These are phyloP conservation scores for Thunnus maccoyii DNA, from an alignment of 2,113 vertebrate species.

Conservation along the genomic window DNA sequence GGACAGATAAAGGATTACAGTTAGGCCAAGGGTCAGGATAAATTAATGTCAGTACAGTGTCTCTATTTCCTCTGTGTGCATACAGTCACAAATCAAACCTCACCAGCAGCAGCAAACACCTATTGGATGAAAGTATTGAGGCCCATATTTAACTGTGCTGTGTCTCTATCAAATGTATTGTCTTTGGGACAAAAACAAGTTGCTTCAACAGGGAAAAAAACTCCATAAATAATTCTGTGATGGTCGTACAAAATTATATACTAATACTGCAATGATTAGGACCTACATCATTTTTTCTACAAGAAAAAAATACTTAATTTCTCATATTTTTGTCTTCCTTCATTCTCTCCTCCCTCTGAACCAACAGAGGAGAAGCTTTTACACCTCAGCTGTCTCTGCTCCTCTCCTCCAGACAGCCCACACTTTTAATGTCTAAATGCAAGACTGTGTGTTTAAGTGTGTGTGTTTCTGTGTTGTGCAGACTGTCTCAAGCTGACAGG, in stretches of 20 bases:
- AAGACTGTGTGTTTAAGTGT: constrained; percentile 9
- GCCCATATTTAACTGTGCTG: not conserved
- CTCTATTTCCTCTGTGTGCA: not conserved
- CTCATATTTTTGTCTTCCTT: not conserved
- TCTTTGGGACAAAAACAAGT: not conserved
- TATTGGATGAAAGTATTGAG: not conserved
- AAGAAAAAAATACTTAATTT: not conserved
- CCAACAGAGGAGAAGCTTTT: constrained; percentile 6
- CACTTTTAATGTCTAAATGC: constrained; percentile 42
- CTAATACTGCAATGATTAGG: not conserved
- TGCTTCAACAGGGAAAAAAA: not conserved
- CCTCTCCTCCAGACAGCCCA: constrained; percentile 11
- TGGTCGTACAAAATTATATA: not conserved
- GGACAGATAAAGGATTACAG: no score
- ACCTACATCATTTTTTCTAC: not conserved
- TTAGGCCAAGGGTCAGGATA: not conserved
- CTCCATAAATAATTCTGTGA: not conserved
- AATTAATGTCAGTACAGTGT: not conserved
- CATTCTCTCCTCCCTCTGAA: not conserved
- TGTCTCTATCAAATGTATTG: not conserved
- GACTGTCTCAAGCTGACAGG: constrained; percentile 61
- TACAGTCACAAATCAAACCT: not conserved
- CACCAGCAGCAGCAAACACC: no score
- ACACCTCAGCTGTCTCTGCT: not conserved
- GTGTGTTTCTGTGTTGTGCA: constrained; percentile 33